Percentiles rank a stretch among this genome's conserved stretches.
Conservation (phyloP, 2,797 vertebrate genomes). For the Nothura maculosa region DNA sequence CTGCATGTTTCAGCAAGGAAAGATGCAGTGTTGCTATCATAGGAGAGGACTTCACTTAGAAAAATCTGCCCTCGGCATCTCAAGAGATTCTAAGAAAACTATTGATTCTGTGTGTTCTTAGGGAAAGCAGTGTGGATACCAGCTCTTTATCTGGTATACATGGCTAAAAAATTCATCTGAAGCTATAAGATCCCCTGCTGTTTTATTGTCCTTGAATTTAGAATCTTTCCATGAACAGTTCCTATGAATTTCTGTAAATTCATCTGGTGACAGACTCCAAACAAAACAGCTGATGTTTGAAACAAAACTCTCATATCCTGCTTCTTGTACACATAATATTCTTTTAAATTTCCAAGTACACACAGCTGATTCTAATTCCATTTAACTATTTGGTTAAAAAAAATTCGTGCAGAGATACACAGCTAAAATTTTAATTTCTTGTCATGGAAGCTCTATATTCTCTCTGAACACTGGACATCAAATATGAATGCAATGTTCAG, state of each 20-base stretch:
- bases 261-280: not conserved
- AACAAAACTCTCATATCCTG: not conserved
- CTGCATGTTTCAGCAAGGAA: rapidly evolving
- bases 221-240: not conserved
- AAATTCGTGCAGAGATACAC: not conserved
- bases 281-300: not conserved
- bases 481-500: not conserved
- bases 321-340: not conserved
- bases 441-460: not conserved
- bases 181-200: not conserved
- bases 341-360: not conserved
- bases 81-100: not conserved
- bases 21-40: not conserved
- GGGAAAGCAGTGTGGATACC: not conserved
- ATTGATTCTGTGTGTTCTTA: not conserved
- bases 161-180: not conserved
- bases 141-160: not conserved
- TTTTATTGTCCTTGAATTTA: not conserved
- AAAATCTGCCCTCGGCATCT: not conserved
- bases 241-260: not conserved
- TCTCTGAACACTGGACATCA: not conserved
- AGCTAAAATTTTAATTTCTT: not conserved
- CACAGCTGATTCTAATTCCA: not conserved
- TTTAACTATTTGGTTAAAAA: not conserved
- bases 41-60: not conserved